Base-by-base conservation (phyloP, 2,113 vertebrate genomes). In the Setophaga coronata region DNA sequence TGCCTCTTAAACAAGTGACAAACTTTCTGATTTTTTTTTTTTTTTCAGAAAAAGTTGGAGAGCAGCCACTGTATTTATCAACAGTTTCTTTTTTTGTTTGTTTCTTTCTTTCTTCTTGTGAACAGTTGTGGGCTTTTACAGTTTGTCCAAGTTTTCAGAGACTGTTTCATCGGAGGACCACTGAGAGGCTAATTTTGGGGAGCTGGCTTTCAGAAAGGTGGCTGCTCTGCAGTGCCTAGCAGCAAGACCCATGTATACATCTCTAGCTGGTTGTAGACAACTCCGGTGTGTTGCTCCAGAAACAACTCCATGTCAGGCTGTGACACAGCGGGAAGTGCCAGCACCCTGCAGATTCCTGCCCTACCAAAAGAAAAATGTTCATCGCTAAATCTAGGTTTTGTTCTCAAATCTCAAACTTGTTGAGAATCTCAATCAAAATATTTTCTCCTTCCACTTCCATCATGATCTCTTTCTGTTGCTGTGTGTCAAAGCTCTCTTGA, bases 391-490 rank as follows among this genome's bases (percentile, higher is more conserved):
- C 65, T 72, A 23, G 42, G 10, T 76, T 96, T 94, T 2, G 0
- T 93, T 96, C 70, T 76, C 79, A 85, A 86, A 70, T 94, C 50
- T 80, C 38, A 87, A 50, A 91, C 79, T 86, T 86, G 79, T 69
- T 93, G 74, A 89, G 88, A 58, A 90, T 88, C 66, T 92, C 79
- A 83, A 62, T 93, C 82, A 95, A 96, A 95, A 89, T 94, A 86
- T 93, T 95, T 94, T 48, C 29, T 82, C 18, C 38, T 69, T 93
- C 36, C 18, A 40, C 38, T 92, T 94, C 50, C 77, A 66, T 76
- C 36, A 47, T 40, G 50, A 69, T 82, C 50, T 43, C 53, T 74
- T 20, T 80, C 23, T 88, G 6, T 57, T 90, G 12, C 36, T 60
- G 3, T 56, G n/a, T 87, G 53, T 72, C 66, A 82, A 53, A 90